Percentiles rank a stretch among this genome's conserved stretches.
These are phyloP conservation scores for Bucorvus abyssinicus DNA, from an alignment of 2,797 vertebrate genomes.

Conservation along the genomic window DNA sequence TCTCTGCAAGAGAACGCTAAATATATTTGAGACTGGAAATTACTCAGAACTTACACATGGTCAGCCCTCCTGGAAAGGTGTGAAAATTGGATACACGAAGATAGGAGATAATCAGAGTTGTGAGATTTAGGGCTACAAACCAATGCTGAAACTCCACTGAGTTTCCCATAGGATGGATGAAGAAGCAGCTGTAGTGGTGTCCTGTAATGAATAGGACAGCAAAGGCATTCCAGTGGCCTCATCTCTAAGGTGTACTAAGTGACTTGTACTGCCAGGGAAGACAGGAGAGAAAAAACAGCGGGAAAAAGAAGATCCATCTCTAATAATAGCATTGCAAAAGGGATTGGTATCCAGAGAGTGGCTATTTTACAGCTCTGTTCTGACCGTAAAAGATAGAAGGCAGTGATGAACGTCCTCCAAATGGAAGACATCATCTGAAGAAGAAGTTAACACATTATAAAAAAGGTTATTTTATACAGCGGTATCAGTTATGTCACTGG, in stretches of 20 bases:
- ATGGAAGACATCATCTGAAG: background rate
- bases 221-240: background rate
- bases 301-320: background rate
- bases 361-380: background rate
- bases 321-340: background rate
- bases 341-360: background rate
- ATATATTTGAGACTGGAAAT: background rate
- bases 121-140: background rate
- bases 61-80: background rate
- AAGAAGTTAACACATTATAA: conserved; percentile 11
- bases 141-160: background rate
- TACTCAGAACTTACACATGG: background rate
- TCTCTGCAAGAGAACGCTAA: background rate
- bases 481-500: conserved; percentile 5
- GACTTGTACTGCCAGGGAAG: background rate
- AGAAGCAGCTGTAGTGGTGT: background rate
- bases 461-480: conserved; percentile 9
- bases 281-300: background rate
- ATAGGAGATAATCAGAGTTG: background rate
- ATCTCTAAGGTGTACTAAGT: background rate
- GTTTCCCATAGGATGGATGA: background rate
- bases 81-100: background rate
- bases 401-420: background rate
- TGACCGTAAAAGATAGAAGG: background rate
- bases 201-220: background rate